Evolutionary conservation across 2,888 invertebrate genomes (phyloP).

Genomic region (Stenichneumon culpator): DNA sequence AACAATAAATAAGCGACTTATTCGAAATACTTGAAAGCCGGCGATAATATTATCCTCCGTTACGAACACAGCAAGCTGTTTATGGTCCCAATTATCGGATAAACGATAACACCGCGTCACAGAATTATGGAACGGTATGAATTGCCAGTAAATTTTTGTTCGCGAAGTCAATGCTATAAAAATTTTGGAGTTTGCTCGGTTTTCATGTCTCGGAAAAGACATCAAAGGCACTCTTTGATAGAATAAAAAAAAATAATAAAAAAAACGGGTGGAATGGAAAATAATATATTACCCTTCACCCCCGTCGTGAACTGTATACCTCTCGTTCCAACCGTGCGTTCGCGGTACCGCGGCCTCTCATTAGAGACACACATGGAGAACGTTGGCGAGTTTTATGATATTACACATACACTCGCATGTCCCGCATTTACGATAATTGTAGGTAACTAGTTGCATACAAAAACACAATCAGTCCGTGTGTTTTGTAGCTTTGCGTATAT

Average conservation of each 20-base stretch:
- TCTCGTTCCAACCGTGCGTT: not conserved
- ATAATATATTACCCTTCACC: not conserved
- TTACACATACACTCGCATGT: constrained; percentile 18
- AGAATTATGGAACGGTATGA: not conserved
- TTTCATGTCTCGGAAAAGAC: not conserved
- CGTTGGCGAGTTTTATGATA: constrained; percentile 40
- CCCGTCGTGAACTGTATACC: not conserved
- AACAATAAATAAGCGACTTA: constrained; percentile 11
- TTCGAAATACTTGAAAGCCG: not conserved
- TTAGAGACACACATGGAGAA: constrained; percentile 42
- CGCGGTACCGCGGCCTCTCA: constrained; percentile 43
- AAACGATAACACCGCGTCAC: not conserved
- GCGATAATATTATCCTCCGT: not conserved
- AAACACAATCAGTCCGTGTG: constrained; percentile 77
- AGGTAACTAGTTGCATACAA: constrained; percentile 76
- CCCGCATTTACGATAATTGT: constrained; percentile 62
- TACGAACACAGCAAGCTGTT: not conserved
- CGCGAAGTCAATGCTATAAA: not conserved
- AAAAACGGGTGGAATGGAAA: not conserved
- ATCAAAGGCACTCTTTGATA: not conserved
- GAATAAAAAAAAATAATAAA: not conserved
- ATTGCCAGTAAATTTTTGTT: not conserved
- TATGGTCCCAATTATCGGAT: not conserved
- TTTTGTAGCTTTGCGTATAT: not conserved
- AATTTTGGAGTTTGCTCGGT: not conserved